Evolutionary conservation across 2,888 invertebrate genomes (phyloP).

Genomic region (Scaptomyza parva): DNA sequence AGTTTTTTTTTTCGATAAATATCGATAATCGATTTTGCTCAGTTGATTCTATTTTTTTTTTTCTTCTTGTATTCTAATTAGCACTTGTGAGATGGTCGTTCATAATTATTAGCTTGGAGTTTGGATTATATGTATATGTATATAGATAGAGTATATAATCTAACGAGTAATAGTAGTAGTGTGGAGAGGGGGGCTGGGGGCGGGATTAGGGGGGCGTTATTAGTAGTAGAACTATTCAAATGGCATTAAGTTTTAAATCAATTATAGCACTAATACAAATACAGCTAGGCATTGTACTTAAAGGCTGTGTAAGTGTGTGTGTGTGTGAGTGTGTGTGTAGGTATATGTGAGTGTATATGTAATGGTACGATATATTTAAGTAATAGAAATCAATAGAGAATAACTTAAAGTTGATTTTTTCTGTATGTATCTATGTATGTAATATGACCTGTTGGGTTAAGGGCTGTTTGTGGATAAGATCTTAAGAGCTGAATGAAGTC

Average conservation of each 20-base stretch:
- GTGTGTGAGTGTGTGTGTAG: conserved; percentile 9
- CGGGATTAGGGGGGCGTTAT: not conserved
- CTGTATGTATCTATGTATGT: too few relatives aligned
- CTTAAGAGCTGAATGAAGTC: not conserved
- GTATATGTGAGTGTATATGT: conserved; percentile 1
- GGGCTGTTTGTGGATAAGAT: not conserved
- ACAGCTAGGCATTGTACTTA: conserved; percentile 48
- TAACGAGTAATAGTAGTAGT: not conserved
- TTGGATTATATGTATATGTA: conserved; percentile 28
- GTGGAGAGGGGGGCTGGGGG: not conserved
- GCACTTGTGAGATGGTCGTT: conserved; percentile 86
- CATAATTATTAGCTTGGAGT: conserved; percentile 61
- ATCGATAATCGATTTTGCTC: conserved; percentile 47
- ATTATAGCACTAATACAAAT: conserved; percentile 43
- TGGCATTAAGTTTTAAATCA: conserved; percentile 43
- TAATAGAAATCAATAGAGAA: conserved; percentile 13
- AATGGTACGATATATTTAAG: not conserved
- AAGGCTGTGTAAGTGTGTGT: conserved; percentile 20
- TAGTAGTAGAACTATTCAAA: conserved; percentile 49
- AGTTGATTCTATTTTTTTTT: too few relatives aligned
- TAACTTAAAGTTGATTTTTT: not conserved
- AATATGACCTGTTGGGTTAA: not conserved
- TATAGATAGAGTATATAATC: not conserved
- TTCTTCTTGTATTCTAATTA: conserved; percentile 80
- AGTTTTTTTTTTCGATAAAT: conserved; percentile 33